Evolutionary conservation across 2,797 vertebrate species (phyloP).

Genomic region (Coilia nasus): DNA sequence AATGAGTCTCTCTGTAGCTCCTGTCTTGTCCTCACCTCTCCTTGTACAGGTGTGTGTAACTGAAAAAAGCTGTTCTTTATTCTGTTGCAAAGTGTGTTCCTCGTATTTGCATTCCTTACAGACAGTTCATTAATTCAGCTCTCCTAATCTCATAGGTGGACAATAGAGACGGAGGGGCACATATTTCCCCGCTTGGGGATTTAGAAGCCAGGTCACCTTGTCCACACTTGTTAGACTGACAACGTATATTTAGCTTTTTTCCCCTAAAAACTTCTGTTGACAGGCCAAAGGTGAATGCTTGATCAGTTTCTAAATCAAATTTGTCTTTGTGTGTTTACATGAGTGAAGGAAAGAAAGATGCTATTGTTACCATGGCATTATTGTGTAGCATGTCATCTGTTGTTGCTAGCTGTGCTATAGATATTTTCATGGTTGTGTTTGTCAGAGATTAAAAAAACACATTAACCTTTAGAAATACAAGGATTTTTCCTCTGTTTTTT

Average conservation of each 20-base stretch:
- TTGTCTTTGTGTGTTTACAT: neutral
- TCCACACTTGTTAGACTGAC: constrained; percentile 55
- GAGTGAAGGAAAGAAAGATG: neutral
- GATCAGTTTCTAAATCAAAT: constrained; percentile 50
- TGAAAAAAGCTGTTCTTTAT: constrained; percentile 36
- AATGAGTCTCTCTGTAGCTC: neutral
- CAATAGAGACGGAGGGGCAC: constrained; percentile 25
- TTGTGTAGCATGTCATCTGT: neutral
- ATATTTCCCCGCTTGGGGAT: constrained; percentile 36
- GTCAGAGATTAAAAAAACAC: neutral
- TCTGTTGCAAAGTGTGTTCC: neutral
- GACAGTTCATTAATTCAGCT: constrained; percentile 47
- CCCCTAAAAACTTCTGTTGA: neutral
- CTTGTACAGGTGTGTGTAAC: constrained; percentile 25
- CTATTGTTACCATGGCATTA: neutral
- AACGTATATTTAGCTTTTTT: constrained; percentile 4
- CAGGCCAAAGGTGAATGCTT: constrained; percentile 51
- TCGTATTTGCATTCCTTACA: constrained; percentile 38
- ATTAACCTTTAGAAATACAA: neutral
- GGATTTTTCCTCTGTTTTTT: neutral
- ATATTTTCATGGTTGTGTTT: neutral
- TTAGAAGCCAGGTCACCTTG: constrained; percentile 56
- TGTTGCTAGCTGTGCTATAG: neutral
- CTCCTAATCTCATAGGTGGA: constrained; percentile 44
- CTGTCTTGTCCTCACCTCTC: neutral